Conservation (phyloP, 2,888 invertebrate genomes). For the Lutraria lutraria region DNA sequence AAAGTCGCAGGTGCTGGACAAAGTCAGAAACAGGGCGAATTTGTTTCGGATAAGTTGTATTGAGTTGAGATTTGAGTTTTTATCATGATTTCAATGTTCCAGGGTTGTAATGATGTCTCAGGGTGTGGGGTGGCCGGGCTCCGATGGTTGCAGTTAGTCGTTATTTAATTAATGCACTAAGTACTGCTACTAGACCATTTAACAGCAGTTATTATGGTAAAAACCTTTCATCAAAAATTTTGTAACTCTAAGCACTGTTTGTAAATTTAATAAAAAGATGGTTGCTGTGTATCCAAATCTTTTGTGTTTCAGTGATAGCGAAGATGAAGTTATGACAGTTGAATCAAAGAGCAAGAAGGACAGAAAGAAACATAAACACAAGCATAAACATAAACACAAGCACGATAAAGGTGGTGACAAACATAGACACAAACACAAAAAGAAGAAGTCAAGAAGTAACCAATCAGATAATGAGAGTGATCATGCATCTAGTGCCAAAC, state of each 20-base stretch:
- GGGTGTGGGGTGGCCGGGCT: no score
- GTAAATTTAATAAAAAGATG: not conserved
- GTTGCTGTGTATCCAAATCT: not conserved
- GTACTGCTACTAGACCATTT: not conserved
- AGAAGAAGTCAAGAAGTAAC: slow-evolving; percentile 79
- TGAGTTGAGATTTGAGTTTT: no score
- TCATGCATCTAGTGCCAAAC: slow-evolving; percentile 52
- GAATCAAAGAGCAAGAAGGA: slow-evolving; percentile 68
- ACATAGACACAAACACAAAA: slow-evolving; percentile 80
- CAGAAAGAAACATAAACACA: slow-evolving; percentile 84
- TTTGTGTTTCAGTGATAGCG: slow-evolving; percentile 74
- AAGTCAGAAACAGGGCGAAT: no score
- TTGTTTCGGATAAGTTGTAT: no score
- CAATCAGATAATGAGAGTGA: slow-evolving; percentile 60
- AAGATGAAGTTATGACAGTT: slow-evolving; percentile 67
- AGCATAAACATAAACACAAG: slow-evolving; percentile 90
- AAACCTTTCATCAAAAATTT: not conserved
- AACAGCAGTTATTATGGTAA: not conserved
- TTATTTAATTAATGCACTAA: no score
- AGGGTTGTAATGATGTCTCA: no score
- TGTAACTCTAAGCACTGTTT: not conserved
- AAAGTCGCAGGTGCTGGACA: no score
- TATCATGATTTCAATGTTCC: no score
- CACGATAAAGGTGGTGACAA: slow-evolving; percentile 82
- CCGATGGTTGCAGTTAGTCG: no score